Evolutionary conservation across 92 coral and sea anemone genomes (phyloP), one percentile per base, ranked within the genome.

Genomic region (Palythoa caribaeorum): DNA sequence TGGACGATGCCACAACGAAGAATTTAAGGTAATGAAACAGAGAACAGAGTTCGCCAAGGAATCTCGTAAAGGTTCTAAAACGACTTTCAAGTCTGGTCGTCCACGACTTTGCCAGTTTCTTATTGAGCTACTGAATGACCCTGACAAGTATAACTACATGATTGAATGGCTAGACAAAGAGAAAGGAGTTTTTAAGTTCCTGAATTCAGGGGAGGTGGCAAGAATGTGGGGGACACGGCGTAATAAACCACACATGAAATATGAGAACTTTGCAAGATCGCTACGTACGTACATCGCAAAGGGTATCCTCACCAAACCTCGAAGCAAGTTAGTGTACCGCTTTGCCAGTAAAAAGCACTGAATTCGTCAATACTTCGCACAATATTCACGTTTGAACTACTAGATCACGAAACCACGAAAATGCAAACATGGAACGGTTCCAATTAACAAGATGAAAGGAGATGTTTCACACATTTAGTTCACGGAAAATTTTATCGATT

Each of bases 221-320:
- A 94, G 96, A 17, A 89, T 92, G 77, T 97, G 99, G 99, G 99
- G 99, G n/a, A 88, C 92, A 14, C 89, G 99, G 48, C 80, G 99
- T 12, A 95, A 97, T 65, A 97, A 97, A 86, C 99, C 99, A 1
- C 90, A 84, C 51, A 97, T 97, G 99, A 97, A 97, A 89, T 97
- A 97, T 70, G 99, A 97, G 96, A 97, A 97, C 93, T 97, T 97
- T 88, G 99, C 99, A 1, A 96, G 99, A 21, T 97, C 99, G 1
- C 76, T 97, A 50, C 97, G 99, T 17, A 97, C 98, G 50, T 97
- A 97, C 88, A 97, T 97, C 76, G 99, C 99, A 48, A 97, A 97
- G 76, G 99, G 99, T 38, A 97, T 97, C 77, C 90, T 97, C 5
- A 87, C 94, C 1, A 97, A 97, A 68, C 99, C 99, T 2, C 90